Evolutionary conservation across 2,888 invertebrate genomes (phyloP).

Genomic region (Pristionchus arcanus): DNA sequence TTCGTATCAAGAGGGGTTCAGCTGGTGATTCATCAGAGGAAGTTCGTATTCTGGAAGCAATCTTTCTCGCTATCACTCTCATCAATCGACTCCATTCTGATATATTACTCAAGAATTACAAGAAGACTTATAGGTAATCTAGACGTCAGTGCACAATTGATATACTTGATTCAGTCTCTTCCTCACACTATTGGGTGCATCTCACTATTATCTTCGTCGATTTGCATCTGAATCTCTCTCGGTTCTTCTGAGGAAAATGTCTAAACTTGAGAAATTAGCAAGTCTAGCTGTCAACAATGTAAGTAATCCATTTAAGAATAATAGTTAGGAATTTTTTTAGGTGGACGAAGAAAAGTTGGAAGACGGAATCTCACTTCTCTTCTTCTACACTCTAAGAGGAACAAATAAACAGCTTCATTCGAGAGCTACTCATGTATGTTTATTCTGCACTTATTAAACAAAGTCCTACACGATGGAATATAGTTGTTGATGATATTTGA

Average conservation of each 20-base stretch:
- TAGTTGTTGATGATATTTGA: no score
- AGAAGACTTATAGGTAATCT: conserved; percentile 67
- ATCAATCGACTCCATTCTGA: conserved; percentile 92
- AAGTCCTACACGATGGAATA: neutral
- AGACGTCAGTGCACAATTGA: neutral
- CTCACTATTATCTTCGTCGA: conserved; percentile 90
- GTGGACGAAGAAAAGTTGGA: conserved; percentile 59
- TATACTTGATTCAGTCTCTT: conserved; percentile 61
- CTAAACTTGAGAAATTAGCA: conserved; percentile 59
- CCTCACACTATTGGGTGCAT: conserved; percentile 86
- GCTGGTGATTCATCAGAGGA: conserved; percentile 23
- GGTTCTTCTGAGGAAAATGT: conserved; percentile 88
- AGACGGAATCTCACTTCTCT: conserved; percentile 89
- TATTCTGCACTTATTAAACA: neutral
- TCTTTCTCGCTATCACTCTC: conserved; percentile 90
- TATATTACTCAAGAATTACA: conserved; percentile 88
- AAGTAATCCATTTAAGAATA: neutral
- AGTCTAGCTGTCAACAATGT: conserved; percentile 41
- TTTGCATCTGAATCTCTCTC: conserved; percentile 98
- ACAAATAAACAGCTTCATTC: conserved; percentile 91
- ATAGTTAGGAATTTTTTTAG: neutral
- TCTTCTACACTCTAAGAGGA: conserved; percentile 92
- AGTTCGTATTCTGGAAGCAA: conserved; percentile 86
- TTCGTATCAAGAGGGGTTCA: neutral
- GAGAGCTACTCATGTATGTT: conserved; percentile 85